Base-by-base conservation (phyloP, 2,797 vertebrate species). In the Pangasius mekongensis region DNA sequence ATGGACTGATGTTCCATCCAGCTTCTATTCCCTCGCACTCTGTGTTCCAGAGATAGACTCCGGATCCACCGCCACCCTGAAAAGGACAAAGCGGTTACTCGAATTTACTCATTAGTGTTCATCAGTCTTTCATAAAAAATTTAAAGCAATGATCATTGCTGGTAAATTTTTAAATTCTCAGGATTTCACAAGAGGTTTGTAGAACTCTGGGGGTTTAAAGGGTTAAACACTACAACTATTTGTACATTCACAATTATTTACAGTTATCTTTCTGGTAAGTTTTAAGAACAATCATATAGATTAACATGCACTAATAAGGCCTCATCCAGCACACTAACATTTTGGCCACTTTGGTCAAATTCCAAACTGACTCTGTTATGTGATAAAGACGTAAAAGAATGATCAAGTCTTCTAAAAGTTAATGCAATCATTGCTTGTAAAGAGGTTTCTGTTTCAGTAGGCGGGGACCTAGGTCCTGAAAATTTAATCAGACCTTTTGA, bases 351-450 rank as follows among this genome's bases (percentile, higher is more conserved):
- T 56, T 39, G 8, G 16, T 54, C 49, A 58, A 9, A 16, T 58
- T 52, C n/a, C 20, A 39, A 20, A 43, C 33, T 82, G 56, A 83
- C 36, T 18, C 60, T 52, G 52, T 54, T 80, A 4, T 64, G n/a
- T 66, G 18, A 52, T 36, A n/a, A 71, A 36, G 6, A 20, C 43
- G 24, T 20, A 74, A 60, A 87, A 27, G 22, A 56, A 36, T 33
- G 56, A 83, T 73, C 78, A 60, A 62, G 73, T 54, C 18, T 47
- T 27, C 33, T 71, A 43, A 52, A 52, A 22, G 14, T 82, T 47
- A 5, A 88, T 78, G 74, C 24, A 73, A 86, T 89, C 60, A 85
- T 39, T 33, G 64, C 39, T 36, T 60, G 13, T 58, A n/a, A 54
- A 56, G 30, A 43, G 11, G 5, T 27, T 64, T 74, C 5, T 22